These are phyloP conservation scores for Odontocerum albicorne DNA, from an alignment of 2,888 invertebrate genomes.

Conservation along the genomic window DNA sequence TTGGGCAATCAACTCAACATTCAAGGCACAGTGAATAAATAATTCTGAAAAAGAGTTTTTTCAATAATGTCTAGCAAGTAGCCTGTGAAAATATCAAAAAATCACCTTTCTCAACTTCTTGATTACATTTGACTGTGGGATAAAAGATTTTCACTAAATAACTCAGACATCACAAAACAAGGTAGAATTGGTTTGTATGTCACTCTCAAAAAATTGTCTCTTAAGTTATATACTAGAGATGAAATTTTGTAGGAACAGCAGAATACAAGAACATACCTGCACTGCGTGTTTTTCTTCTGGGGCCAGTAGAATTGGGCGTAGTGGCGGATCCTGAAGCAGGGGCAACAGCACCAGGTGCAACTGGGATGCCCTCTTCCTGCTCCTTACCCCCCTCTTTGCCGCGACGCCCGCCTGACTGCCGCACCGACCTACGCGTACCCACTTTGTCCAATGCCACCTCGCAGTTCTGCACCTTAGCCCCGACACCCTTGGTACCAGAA, in stretches of 20 bases:
- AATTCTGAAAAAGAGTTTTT: no score
- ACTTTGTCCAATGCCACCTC: slow-evolving; percentile 49
- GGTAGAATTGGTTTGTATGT: no score
- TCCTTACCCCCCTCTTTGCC: slow-evolving; percentile 40
- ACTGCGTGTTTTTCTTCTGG: slow-evolving; percentile 68
- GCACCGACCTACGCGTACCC: slow-evolving; percentile 59
- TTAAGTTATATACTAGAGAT: no score
- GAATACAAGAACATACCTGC: slow-evolving; percentile 53
- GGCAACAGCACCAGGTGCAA: slow-evolving; percentile 37
- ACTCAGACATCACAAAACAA: slow-evolving; percentile 50
- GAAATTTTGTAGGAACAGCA: neutral
- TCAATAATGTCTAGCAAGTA: no score
- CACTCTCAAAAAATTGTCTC: no score
- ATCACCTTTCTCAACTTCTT: no score
- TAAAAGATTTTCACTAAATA: no score
- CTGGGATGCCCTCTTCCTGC: slow-evolving; percentile 40
- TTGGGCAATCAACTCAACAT: no score
- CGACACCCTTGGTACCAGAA: neutral
- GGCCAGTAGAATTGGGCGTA: slow-evolving; percentile 44
- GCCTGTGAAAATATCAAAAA: no score
- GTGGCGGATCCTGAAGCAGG: slow-evolving; percentile 44
- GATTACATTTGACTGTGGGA: no score
- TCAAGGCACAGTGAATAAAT: no score
- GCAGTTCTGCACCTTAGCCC: neutral
- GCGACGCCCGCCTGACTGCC: slow-evolving; percentile 44